These are phyloP conservation scores for Armadillidium nasatum DNA, from an alignment of 1,140 invertebrate species.

Conservation along the genomic window DNA sequence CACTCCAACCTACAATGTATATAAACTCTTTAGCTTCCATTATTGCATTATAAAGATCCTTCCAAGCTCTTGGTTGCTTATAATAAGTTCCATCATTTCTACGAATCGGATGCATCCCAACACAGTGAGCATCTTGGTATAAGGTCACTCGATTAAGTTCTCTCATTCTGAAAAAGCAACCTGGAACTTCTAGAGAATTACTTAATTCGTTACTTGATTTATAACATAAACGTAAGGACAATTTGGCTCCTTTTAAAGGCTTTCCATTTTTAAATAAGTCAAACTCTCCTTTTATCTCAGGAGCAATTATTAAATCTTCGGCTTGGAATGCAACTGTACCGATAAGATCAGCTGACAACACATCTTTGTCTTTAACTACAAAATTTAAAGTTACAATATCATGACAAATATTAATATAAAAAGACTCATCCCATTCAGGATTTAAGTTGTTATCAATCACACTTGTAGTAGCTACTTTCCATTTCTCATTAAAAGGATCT, in stretches of 20 bases:
- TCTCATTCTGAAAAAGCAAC: conserved; percentile 40
- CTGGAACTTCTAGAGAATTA: conserved; percentile 34
- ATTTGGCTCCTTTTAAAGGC: conserved; percentile 28
- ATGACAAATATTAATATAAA: conserved; percentile 39
- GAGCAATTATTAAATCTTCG: conserved; percentile 13
- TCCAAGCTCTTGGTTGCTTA: conserved; percentile 38
- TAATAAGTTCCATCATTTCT: conserved; percentile 23
- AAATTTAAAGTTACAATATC: conserved; percentile 36
- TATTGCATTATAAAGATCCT: conserved; percentile 40
- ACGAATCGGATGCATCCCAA: conserved; percentile 29
- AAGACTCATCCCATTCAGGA: conserved; percentile 41
- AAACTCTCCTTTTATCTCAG: conserved; percentile 30
- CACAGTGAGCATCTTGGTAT: conserved; percentile 45
- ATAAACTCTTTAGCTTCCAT: conserved; percentile 44
- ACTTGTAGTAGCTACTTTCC: conserved; percentile 41
- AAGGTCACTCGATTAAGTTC: conserved; percentile 37
- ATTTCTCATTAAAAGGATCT: conserved; percentile 35
- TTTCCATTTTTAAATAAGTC: conserved; percentile 36
- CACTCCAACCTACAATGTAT: conserved; percentile 43
- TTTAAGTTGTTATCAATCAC: conserved; percentile 41
- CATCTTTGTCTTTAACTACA: conserved; percentile 41
- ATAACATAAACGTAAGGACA: conserved; percentile 31
- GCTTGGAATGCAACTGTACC: conserved; percentile 36
- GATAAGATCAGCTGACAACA: conserved; percentile 39
- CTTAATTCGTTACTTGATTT: conserved; percentile 31